Evolutionary conservation across 1,140 invertebrate genomes (phyloP), one percentile per base, ranked within the genome.

Genomic region (Tenebrio molitor): DNA sequence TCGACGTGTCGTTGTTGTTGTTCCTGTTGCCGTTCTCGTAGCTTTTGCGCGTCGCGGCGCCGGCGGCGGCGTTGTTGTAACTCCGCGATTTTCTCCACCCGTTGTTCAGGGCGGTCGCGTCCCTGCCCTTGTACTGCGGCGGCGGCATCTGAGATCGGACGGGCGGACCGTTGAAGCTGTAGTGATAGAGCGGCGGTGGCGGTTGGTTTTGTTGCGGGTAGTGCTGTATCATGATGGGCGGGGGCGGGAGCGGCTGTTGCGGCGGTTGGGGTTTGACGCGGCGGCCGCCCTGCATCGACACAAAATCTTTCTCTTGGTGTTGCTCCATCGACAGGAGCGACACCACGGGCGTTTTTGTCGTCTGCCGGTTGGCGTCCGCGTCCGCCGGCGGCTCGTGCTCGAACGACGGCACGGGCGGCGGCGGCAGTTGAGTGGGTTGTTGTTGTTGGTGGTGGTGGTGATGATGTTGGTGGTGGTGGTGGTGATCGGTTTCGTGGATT

Each of bases 211-310:
- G 44, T 7, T 39, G 46, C 19, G 50, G 44, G 12, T 44, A 71
- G 25, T 77, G 72, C 23, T 17, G 50, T 12, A 58, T 16, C 2
- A 33, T 12, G 4, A 58, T 23, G 1, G 53, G 5, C 10, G 72
- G 44, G 64, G 58, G 46, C 8, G 25, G 34, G 46, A 68, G 69
- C 7, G 17, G 58, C n/a, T 62, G 58, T 17, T 29, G 62, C 8
- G 19, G 64, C 25, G 36, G 16, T 41, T 70, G 66, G 4, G 69
- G 58, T 72, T 79, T 79, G 6, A 62, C 41, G 1, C 75, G 71
- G 0, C 82, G 71, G 12, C 82, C 82, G 12, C 82, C 76, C 44
- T 82, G 81, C 81, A 83, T 79, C 63, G 82, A 79, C 25, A 75
- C 73, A 58, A 74, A 74, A 66, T 83, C 82, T 46, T 80, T 81